Evolutionary conservation across 2,113 vertebrate species (phyloP), one percentile per base, ranked within the genome.

Genomic region (Aegotheles bennettii): DNA sequence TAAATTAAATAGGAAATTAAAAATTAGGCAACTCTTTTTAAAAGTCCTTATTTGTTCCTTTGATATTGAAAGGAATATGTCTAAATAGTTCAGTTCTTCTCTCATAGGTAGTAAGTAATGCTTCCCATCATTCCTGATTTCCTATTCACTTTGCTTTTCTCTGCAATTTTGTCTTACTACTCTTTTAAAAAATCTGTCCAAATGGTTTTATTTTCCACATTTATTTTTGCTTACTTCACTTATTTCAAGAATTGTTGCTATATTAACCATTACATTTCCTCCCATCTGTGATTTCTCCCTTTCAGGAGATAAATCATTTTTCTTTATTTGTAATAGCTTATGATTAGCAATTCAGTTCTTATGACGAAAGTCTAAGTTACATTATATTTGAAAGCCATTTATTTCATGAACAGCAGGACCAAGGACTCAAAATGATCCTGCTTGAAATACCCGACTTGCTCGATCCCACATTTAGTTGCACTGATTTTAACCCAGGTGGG

Each of bases 401-500:
- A 59, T 87, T 88, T 79, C 61, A 61, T 21, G 21, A 90, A 87
- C 86, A 89, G 63, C 43, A 61, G 80, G 63, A 79, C 16, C 13
- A 64, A 69, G 36, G 36, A 78, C 59, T 85, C 80, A 93, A 77
- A 91, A 90, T 40, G 21, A 80, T 69, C 19, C 13, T 76, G 33
- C 64, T 80, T 35, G 24, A 84, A 84, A 93, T 71, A 89, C 50
- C 54, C 87, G 38, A 76, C 87, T 80, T 74, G 63, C 50, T 84
- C 42, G 43, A 5, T 82, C 60, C n/a, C 61, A 65, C 75, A n/a
- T 20, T 50, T 73, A 29, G 47, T 54, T n/a, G 4, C 36, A 45
- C 20, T 77, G 69, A 87, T 70, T 89, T 73, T 84, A 93, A 93
- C 84, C n/a, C n/a, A n/a, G n/a, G n/a, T n/a, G n/a, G n/a, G 60